Evolutionary conservation across 2,113 vertebrate species (phyloP), one percentile per base, ranked within the genome.

Genomic region (Antennarius striatus): DNA sequence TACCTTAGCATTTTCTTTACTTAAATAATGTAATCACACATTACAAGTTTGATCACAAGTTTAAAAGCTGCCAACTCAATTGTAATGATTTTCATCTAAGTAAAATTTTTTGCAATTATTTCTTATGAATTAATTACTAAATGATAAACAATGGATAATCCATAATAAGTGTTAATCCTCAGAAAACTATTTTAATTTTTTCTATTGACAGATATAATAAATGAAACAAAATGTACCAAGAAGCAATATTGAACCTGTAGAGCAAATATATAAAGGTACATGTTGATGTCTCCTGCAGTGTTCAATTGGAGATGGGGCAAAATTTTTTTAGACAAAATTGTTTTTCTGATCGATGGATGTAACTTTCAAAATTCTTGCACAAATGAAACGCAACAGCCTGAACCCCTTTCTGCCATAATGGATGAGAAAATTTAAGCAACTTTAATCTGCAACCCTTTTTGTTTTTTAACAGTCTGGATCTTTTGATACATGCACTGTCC

Each of bases 91-190:
- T 10, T 3, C 13, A 1, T 56, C 58, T 36, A 16, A 10, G 52
- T 30, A 28, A 12, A 32, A 45, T 32, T 47, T 47, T 61, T 51
- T 65, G 7, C 12, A 56, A 46, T 46, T 17, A 48, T 53, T 59
- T 56, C 40, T 73, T 74, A 76, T 70, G 47, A 78, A 77, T 62
- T 52, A 32, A 50, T 52, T 56, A 58, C 46, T 60, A 64, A 82
- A 47, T 56, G 67, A 71, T 63, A 45, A 75, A 61, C 49, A 62
- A 57, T 42, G 52, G 30, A 71, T 60, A 81, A 71, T 22, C 22
- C 22, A 1, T 22, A 22, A 85, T 32, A 43, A 64, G 40, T 42
- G 32, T 11, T 30, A 13, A 58, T 39, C 39, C 13, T 71, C 15
- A 59, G 39, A 3, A 40, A 22, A 22, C 22, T 22, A 22, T 22